Conservation (phyloP, 2,888 invertebrate genomes). For the Phortica magna region DNA sequence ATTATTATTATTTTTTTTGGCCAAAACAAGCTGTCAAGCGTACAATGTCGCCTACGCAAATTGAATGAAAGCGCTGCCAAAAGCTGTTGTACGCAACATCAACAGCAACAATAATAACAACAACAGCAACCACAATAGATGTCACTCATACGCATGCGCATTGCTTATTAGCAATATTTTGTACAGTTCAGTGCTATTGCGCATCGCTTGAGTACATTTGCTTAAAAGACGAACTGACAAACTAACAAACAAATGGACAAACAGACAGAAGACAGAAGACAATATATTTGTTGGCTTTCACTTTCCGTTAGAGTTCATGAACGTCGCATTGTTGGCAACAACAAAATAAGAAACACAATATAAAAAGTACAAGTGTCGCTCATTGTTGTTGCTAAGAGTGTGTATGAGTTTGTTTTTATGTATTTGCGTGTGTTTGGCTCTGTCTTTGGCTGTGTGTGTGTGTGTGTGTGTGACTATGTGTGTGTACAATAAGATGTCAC, state of each 20-base stretch:
- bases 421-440: background rate
- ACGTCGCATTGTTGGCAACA: constrained; percentile 11
- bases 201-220: constrained; percentile 15
- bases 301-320: constrained; percentile 34
- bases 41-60: constrained; percentile 5
- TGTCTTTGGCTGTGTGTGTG: too few species aligned
- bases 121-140: constrained; percentile 7
- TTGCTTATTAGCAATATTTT: constrained; percentile 27
- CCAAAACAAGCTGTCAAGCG: background rate
- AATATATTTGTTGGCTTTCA: constrained; percentile 31
- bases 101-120: background rate
- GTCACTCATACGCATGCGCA: constrained; percentile 21
- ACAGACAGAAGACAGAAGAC: background rate
- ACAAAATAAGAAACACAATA: constrained; percentile 17
- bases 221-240: background rate
- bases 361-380: constrained; percentile 6
- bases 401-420: background rate
- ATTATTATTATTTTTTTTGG: background rate
- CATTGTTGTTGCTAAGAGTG: background rate
- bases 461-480: constrained; percentile 5
- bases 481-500: too few species aligned
- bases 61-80: constrained; percentile 10
- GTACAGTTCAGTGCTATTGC: constrained; percentile 29
- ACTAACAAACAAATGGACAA: background rate
- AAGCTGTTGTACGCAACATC: background rate